phyloP scores from a whole-genome alignment of 2,113 vertebrate species.

The Osmerus eperlanus region DNA sequence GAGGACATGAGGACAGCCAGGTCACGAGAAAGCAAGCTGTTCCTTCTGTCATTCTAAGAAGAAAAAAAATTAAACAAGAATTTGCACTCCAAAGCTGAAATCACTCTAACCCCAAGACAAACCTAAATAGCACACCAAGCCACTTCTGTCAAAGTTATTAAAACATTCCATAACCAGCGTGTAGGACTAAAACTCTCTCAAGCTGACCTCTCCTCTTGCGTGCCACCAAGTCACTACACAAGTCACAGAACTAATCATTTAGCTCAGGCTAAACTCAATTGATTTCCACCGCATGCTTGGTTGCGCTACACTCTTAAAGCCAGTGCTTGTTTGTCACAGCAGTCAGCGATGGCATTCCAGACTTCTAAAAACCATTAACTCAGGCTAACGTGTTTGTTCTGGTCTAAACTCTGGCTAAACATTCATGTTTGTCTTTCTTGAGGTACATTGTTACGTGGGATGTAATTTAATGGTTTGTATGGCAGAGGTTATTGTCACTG shows the following conservation, averaged over 20 bases:
- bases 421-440: slow-evolving; percentile 26
- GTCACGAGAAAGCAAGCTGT: not conserved
- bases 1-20: not conserved
- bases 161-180: slow-evolving; percentile 13
- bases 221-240: slow-evolving; percentile 21
- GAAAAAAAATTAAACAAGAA: not conserved
- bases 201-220: slow-evolving; percentile 11
- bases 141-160: slow-evolving; percentile 9
- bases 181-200: not conserved
- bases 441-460: slow-evolving; percentile 14
- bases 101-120: not conserved
- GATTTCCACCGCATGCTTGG: slow-evolving; percentile 16
- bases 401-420: slow-evolving; percentile 28
- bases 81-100: not conserved
- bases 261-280: slow-evolving; percentile 11
- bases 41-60: not conserved
- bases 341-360: not conserved
- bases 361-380: slow-evolving; percentile 23
- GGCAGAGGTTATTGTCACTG: slow-evolving; percentile 42
- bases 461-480: slow-evolving; percentile 22
- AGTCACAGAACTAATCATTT: slow-evolving; percentile 13
- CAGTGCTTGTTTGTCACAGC: slow-evolving; percentile 5
- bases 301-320: slow-evolving; percentile 19
- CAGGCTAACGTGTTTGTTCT: slow-evolving; percentile 19
- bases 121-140: not conserved